Evolutionary conservation across 2,888 invertebrate genomes (phyloP).

Genomic region (Rutpela maculata): DNA sequence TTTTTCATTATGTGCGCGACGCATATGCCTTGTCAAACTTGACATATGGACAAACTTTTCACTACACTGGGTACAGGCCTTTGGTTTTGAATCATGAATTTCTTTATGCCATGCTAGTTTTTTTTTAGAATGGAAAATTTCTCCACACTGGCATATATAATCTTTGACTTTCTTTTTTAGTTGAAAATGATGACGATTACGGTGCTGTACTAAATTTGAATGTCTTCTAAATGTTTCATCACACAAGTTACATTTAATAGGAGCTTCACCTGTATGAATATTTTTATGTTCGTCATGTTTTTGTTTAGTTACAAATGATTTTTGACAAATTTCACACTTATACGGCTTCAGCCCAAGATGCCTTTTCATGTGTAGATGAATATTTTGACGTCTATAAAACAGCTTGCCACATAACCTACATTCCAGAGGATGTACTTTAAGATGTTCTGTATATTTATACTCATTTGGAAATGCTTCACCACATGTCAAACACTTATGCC

Average conservation of each 20-base stretch:
- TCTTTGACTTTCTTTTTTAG: slow-evolving; percentile 81
- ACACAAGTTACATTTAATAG: slow-evolving; percentile 88
- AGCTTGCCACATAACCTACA: slow-evolving; percentile 89
- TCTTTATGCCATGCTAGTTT: slow-evolving; percentile 92
- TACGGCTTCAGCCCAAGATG: slow-evolving; percentile 83
- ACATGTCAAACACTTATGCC: slow-evolving; percentile 78
- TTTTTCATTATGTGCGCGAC: slow-evolving; percentile 86
- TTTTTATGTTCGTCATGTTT: slow-evolving; percentile 89
- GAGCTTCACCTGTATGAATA: slow-evolving; percentile 87
- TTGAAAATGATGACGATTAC: slow-evolving; percentile 85
- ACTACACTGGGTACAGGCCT: slow-evolving; percentile 89
- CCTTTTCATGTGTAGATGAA: slow-evolving; percentile 86
- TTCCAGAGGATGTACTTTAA: slow-evolving; percentile 88
- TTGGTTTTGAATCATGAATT: slow-evolving; percentile 87
- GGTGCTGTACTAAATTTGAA: slow-evolving; percentile 90
- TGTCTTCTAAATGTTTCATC: slow-evolving; percentile 87
- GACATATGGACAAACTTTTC: slow-evolving; percentile 91
- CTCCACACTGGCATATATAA: slow-evolving; percentile 79
- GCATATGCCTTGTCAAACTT: slow-evolving; percentile 88
- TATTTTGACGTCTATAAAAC: slow-evolving; percentile 82
- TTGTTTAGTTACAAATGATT: slow-evolving; percentile 88
- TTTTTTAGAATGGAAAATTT: slow-evolving; percentile 88
- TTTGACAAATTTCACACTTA: slow-evolving; percentile 87
- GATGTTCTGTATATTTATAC: slow-evolving; percentile 82
- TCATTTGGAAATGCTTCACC: slow-evolving; percentile 82